Base-by-base conservation (phyloP, 2,888 invertebrate genomes). In the Hemistola chrysoprasaria region DNA sequence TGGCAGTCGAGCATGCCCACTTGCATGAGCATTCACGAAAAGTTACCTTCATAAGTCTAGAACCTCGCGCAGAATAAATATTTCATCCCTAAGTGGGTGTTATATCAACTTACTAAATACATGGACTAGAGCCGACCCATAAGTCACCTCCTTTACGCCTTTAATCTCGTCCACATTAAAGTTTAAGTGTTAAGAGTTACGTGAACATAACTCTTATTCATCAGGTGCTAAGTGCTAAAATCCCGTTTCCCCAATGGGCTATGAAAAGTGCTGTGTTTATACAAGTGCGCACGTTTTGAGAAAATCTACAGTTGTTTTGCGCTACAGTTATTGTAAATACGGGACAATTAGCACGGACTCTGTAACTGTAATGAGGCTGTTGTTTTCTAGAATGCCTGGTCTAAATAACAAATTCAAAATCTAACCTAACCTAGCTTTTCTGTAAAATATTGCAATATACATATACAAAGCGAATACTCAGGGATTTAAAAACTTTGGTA, bases 231-330 rank as follows among this genome's bases (percentile, higher is more conserved):
- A 24, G 34, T 20, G 24, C 28, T 16, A 30, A 26, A 50, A 38
- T 41, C 10, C 31, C 23, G 22, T 24, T 31, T 35, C 25, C 21
- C 8, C 38, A 37, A 26, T 30, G 40, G 40, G 39, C 2, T 70
- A 58, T 53, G 46, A 54, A 63, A 65, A 58, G 62, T 50, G 40
- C 44, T 48, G 37, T 66, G 66, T 76, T 77, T 77, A 59, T 50
- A 71, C 75, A 78, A 73, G 65, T 79, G 76, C 63, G 57, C 54
- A 56, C 46, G 61, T 60, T 60, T 57, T 53, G 62, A 67, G 66
- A 65, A 69, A 67, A 60, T 36, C 32, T 35, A 9, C 11, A 8
- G 3, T 22, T 22, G n/a, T 26, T 42, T 42, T 10, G 9, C 22
- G 22, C 16, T 32, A 43, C 37, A 33, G 42, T 43, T 33, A 37